Percentiles rank a stretch among this genome's conserved stretches.
These are phyloP conservation scores for Drosophila elegans DNA, from an alignment of 1,140 invertebrate species.

Conservation along the genomic window DNA sequence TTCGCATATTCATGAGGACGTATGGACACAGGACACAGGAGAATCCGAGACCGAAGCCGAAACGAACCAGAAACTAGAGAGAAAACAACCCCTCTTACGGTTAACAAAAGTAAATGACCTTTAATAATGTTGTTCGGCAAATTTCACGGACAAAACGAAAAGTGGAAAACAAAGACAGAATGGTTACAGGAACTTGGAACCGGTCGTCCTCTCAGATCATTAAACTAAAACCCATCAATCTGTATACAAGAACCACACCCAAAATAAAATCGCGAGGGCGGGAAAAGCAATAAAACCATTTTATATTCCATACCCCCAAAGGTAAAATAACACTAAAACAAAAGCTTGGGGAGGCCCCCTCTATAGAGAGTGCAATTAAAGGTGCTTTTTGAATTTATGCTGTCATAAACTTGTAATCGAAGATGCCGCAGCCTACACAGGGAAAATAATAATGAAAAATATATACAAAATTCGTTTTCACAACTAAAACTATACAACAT, in stretches of 20 bases:
- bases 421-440: constrained; percentile 9
- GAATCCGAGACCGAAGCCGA: constrained; percentile 3
- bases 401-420: constrained; percentile 61
- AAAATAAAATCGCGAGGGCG: constrained; percentile 26
- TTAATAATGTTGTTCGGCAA: constrained; percentile 62
- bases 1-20: constrained; percentile 50
- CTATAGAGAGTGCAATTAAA: constrained; percentile 41
- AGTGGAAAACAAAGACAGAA: constrained; percentile 26
- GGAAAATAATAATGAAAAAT: background rate
- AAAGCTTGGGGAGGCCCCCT: constrained; percentile 18
- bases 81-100: constrained; percentile 57
- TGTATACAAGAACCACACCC: constrained; percentile 47
- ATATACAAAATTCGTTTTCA: background rate
- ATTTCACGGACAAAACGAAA: constrained; percentile 53
- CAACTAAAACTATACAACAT: too few species aligned
- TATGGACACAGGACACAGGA: constrained; percentile 18
- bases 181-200: constrained; percentile 14
- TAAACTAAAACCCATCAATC: constrained; percentile 50
- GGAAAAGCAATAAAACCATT: constrained; percentile 46
- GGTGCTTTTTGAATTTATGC: constrained; percentile 56
- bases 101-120: constrained; percentile 63
- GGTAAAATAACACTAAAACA: constrained; percentile 58
- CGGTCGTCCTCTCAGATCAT: constrained; percentile 34
- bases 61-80: constrained; percentile 38
- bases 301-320: constrained; percentile 37